Percentiles rank a stretch among this genome's conserved stretches.
Evolutionary conservation across 1,140 invertebrate genomes (phyloP).

Genomic region (Calycopis cecrops): DNA sequence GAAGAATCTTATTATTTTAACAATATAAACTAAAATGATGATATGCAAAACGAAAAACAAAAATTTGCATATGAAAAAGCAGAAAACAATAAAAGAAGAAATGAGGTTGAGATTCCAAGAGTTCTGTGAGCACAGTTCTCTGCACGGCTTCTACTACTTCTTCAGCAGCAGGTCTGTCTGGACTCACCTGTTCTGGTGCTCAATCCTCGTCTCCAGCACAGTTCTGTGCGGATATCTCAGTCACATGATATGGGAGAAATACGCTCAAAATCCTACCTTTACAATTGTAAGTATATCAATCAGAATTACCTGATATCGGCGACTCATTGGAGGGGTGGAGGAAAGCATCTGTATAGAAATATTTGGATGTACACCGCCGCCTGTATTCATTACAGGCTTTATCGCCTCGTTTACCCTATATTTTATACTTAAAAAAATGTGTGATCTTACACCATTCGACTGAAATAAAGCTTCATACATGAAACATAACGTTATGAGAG

Average conservation of each 20-base stretch:
- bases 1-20: no score
- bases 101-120: slow-evolving; percentile 23
- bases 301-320: not conserved
- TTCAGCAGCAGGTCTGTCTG: slow-evolving; percentile 24
- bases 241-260: slow-evolving; percentile 57
- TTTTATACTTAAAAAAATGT: no score
- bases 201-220: slow-evolving; percentile 33
- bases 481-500: no score
- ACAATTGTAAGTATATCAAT: slow-evolving; percentile 44
- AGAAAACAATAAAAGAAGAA: not conserved
- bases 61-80: not conserved
- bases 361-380: no score
- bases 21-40: no score
- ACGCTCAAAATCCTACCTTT: slow-evolving; percentile 49
- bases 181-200: slow-evolving; percentile 33
- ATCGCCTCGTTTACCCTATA: no score
- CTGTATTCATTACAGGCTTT: no score
- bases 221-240: slow-evolving; percentile 42
- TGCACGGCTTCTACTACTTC: slow-evolving; percentile 52
- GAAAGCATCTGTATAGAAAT: not conserved
- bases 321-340: not conserved
- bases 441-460: no score
- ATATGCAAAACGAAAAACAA: not conserved
- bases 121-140: slow-evolving; percentile 42
- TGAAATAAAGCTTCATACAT: no score